Percentiles rank a stretch among this genome's conserved stretches.
Conservation (phyloP, 2,797 vertebrate genomes). For the Tragelaphus eurycerus region DNA sequence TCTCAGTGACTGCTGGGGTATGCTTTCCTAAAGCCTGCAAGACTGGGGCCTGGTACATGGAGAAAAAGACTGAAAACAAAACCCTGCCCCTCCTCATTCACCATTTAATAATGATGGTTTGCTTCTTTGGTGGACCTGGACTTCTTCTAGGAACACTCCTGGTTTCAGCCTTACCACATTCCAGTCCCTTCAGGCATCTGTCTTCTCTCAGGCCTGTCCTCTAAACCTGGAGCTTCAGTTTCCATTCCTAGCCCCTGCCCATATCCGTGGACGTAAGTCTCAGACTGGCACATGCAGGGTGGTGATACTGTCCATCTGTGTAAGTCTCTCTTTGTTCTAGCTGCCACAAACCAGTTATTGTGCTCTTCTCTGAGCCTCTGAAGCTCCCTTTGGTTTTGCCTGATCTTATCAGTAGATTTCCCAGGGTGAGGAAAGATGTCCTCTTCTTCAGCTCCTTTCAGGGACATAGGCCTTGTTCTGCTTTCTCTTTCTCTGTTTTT, state of each 20-base stretch:
- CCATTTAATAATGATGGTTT: background rate
- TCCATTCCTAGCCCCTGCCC: background rate
- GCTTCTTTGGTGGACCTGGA: background rate
- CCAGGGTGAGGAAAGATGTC: background rate
- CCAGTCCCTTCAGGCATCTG: background rate
- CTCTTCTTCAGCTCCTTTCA: background rate
- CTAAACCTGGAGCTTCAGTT: background rate
- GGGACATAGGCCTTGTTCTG: background rate
- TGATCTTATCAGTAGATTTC: background rate
- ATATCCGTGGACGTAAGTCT: background rate
- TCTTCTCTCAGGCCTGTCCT: background rate
- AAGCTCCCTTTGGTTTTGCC: background rate
- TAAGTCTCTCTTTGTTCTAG: background rate
- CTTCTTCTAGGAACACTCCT: background rate
- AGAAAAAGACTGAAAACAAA: background rate
- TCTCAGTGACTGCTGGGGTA: background rate
- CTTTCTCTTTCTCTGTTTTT: background rate
- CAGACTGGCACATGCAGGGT: background rate
- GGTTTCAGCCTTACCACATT: background rate
- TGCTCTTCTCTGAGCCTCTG: background rate
- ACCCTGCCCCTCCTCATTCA: background rate
- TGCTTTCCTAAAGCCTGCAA: background rate
- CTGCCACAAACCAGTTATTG: background rate
- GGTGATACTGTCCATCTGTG: background rate
- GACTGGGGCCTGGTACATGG: background rate